phyloP scores from a whole-genome alignment of 2,797 vertebrate species.

The Hypotaenidia philippensis region DNA sequence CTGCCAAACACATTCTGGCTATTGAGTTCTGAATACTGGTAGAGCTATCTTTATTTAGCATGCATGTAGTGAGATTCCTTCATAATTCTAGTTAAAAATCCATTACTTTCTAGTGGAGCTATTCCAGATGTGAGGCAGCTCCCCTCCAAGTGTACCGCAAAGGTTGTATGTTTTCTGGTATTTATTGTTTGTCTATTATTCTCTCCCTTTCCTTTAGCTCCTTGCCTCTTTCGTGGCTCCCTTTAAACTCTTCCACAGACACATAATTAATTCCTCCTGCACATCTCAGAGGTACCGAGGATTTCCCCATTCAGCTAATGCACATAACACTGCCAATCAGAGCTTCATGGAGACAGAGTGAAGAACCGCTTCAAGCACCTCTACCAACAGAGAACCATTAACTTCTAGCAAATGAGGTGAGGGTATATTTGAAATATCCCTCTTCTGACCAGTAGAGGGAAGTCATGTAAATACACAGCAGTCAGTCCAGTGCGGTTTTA shows the following conservation, averaged over 20 bases:
- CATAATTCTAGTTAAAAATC: neutral
- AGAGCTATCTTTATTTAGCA: neutral
- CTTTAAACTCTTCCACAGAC: constrained; percentile 15
- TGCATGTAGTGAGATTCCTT: neutral
- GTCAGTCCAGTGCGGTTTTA: neutral
- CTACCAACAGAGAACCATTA: neutral
- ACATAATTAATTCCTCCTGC: neutral
- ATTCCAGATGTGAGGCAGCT: neutral
- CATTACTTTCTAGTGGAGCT: neutral
- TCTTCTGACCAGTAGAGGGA: constrained; percentile 54
- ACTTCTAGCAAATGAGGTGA: neutral
- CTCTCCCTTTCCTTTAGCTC: neutral
- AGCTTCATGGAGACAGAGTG: neutral
- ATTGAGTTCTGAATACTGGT: neutral
- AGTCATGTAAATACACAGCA: constrained; percentile 21
- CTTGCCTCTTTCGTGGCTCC: neutral
- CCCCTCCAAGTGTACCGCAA: neutral
- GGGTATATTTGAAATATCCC: neutral
- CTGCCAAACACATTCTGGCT: neutral
- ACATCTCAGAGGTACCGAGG: neutral
- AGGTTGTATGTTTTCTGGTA: neutral
- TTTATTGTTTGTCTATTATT: neutral
- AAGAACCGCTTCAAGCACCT: neutral
- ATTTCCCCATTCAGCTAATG: neutral
- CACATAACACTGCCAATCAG: neutral